Evolutionary conservation across 2,888 invertebrate genomes (phyloP).

Genomic region (Mycalesis mineus): DNA sequence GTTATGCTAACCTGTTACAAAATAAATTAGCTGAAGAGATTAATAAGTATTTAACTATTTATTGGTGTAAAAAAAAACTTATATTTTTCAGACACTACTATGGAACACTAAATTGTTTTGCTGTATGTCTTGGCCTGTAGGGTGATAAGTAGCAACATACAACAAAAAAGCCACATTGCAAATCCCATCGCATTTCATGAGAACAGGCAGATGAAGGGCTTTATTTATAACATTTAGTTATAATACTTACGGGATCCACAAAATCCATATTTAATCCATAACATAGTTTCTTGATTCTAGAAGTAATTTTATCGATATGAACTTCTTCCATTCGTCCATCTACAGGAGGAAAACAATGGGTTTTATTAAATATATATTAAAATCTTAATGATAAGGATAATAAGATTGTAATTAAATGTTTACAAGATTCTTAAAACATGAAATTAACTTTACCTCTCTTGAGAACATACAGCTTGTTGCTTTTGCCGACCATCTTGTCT

Average conservation of each 20-base stretch:
- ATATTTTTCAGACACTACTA: too few relatives aligned
- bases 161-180: too few relatives aligned
- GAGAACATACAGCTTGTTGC: conserved; percentile 66
- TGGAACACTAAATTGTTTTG: too few relatives aligned
- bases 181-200: too few relatives aligned
- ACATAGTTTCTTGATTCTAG: conserved; percentile 95
- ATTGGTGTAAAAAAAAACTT: too few relatives aligned
- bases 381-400: background rate
- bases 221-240: too few relatives aligned
- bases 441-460: conserved; percentile 63
- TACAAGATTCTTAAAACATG: background rate
- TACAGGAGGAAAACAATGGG: conserved; percentile 42
- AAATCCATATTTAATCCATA: conserved; percentile 97
- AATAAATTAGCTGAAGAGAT: too few relatives aligned
- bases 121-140: too few relatives aligned
- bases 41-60: too few relatives aligned
- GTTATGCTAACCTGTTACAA: conserved; percentile 85
- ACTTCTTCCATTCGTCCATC: conserved; percentile 95
- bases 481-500: conserved; percentile 62
- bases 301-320: conserved; percentile 98
- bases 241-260: conserved; percentile 94
- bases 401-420: background rate
- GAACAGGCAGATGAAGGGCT: too few relatives aligned
- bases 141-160: too few relatives aligned
- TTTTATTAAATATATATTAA: background rate